Evolutionary conservation across 2,797 vertebrate genomes (phyloP), one percentile per base, ranked within the genome.

Genomic region (Malurus splendens): DNA sequence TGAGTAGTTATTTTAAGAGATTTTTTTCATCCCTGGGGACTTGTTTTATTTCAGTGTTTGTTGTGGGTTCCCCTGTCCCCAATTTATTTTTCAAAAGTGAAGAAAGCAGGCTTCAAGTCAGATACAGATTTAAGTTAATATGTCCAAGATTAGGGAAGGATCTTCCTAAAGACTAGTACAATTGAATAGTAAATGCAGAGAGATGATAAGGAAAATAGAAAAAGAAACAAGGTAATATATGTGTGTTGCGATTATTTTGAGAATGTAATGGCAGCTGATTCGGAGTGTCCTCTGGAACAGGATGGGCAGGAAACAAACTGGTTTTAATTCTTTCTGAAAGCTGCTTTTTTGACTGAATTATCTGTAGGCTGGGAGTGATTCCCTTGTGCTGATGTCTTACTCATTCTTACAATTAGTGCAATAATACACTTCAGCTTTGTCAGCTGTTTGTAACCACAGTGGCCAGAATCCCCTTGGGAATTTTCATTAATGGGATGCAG

Each of bases 361-460:
- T 55, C n/a, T 65, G 14, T 45, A 70, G 56, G 14, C 52, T 52
- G 56, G 33, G 42, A 86, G 41, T 76, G 82, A 90, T 83, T 90
- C 41, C 38, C 27, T 7, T 41, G 9, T 60, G 56, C 38, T 70
- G 64, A 70, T 65, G 22, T 67, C 75, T 50, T 60, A 82, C 39
- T 79, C 56, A 20, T 38, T 82, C 38, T 38, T 73, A 62, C 56
- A 79, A 78, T 82, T 27, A 79, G 38, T 54, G 38, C 50, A 80
- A 7, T 76, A 88, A 86, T 39, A 52, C 10, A 38, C 25, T 82
- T 90, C 51, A 93, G 57, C 81, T 92, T 84, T 82, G 74, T 91
- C 75, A 91, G 52, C 45, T 88, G 6, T 84, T 79, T 88, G 59
- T 88, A 60, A 86, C 83, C 64, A 55, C 67, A 48, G 56, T 41